Evolutionary conservation across 2,888 invertebrate genomes (phyloP).

Genomic region (Machimus rusticus): DNA sequence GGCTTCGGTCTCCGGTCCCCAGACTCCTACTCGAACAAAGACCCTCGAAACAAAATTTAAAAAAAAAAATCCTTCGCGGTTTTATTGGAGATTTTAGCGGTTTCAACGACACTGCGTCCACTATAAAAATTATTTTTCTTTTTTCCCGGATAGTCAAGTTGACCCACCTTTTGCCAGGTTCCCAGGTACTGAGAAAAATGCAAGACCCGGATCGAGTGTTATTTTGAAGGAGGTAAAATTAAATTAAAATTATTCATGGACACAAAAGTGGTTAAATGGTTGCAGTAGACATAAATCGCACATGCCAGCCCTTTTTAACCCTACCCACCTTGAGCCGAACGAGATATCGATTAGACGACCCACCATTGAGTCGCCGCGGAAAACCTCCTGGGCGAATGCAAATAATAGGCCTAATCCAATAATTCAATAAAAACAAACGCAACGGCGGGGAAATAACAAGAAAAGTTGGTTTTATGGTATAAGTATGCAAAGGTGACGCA

Average conservation of each 20-base stretch:
- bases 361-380: not conserved
- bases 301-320: not conserved
- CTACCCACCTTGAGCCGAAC: not conserved
- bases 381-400: not conserved
- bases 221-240: not conserved
- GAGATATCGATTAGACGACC: slow-evolving; percentile 10
- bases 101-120: not conserved
- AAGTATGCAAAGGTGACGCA: not conserved
- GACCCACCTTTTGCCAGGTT: not conserved
- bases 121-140: not conserved
- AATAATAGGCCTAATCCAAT: slow-evolving; percentile 34
- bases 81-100: not conserved
- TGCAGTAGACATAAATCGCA: not conserved
- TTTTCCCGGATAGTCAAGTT: not conserved
- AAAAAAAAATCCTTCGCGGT: not conserved
- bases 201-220: not conserved
- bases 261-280: not conserved
- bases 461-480: not conserved
- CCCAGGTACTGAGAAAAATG: not conserved
- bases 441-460: not conserved
- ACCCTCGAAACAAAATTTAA: not conserved
- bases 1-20: not conserved
- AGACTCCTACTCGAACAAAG: not conserved
- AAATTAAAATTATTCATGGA: not conserved
- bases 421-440: slow-evolving; percentile 22